Conservation (phyloP, 2,888 invertebrate species). For the Camptogramma bilineatum region DNA sequence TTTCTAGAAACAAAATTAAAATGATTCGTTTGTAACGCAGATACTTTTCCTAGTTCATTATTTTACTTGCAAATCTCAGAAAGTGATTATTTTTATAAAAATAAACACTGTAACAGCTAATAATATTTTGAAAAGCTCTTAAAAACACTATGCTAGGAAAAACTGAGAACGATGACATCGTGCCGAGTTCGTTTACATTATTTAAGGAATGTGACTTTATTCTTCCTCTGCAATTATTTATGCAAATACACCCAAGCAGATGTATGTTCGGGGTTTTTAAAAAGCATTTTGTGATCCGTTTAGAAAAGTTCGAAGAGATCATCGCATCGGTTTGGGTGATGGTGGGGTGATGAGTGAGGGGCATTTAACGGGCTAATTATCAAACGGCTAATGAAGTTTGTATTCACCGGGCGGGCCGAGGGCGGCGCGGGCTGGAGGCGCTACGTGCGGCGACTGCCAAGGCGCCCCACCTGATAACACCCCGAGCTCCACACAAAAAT, state of each 20-base stretch:
- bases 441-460: constrained; percentile 82
- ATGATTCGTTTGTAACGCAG: constrained; percentile 40
- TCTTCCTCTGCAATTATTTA: not conserved
- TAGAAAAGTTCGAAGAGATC: constrained; percentile 49
- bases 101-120: not conserved
- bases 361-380: constrained; percentile 85
- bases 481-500: constrained; percentile 83
- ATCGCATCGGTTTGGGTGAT: constrained; percentile 63
- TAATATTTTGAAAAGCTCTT: not conserved
- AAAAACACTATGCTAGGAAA: not conserved
- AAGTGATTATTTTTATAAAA: not conserved
- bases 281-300: constrained; percentile 40
- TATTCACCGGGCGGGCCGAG: constrained; percentile 80
- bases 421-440: constrained; percentile 66
- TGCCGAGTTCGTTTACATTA: not conserved
- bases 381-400: constrained; percentile 86
- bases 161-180: too few relatives aligned
- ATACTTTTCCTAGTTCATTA: constrained; percentile 9
- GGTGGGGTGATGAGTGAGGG: constrained; percentile 75
- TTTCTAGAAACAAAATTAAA: constrained; percentile 48
- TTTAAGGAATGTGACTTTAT: not conserved
- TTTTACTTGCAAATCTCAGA: not conserved
- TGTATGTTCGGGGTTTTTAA: constrained; percentile 24
- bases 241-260: constrained; percentile 6
- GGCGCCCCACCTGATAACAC: constrained; percentile 82